Evolutionary conservation across 2,113 vertebrate genomes (phyloP).

Genomic region (Macroglossus sobrinus): DNA sequence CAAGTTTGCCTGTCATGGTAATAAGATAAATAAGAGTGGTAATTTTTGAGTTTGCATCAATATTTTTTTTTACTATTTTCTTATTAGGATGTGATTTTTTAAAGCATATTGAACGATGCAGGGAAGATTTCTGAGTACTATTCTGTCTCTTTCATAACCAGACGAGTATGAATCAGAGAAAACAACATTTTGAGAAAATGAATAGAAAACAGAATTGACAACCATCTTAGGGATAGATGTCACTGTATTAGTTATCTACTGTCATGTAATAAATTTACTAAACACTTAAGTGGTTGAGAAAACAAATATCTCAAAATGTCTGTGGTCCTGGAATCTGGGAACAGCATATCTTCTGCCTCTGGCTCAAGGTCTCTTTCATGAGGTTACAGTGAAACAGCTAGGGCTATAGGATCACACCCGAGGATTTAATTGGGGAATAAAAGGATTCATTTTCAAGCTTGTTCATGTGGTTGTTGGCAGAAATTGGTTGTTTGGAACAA

Average conservation of each 20-base stretch:
- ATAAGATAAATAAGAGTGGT: not conserved
- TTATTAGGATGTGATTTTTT: not conserved
- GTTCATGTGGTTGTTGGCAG: not conserved
- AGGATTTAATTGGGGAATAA: not conserved
- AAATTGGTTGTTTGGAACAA: not conserved
- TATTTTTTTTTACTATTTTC: not conserved
- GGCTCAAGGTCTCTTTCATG: not conserved
- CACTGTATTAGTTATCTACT: not conserved
- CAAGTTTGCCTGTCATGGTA: not conserved
- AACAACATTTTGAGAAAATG: not conserved
- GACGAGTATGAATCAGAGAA: not conserved
- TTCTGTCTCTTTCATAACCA: not conserved
- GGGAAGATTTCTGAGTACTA: not conserved
- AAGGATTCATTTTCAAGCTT: not conserved
- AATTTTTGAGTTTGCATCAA: not conserved
- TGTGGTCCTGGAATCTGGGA: not conserved
- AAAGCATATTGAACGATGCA: not conserved
- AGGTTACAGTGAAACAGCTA: not conserved
- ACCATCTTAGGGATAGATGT: not conserved
- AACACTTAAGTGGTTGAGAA: not conserved
- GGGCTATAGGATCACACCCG: not conserved
- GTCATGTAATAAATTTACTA: not conserved
- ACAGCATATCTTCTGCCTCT: not conserved
- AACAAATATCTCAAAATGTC: not conserved
- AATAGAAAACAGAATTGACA: not conserved